Conservation (phyloP, 2,797 vertebrate genomes). For the Valencia hispanica region DNA sequence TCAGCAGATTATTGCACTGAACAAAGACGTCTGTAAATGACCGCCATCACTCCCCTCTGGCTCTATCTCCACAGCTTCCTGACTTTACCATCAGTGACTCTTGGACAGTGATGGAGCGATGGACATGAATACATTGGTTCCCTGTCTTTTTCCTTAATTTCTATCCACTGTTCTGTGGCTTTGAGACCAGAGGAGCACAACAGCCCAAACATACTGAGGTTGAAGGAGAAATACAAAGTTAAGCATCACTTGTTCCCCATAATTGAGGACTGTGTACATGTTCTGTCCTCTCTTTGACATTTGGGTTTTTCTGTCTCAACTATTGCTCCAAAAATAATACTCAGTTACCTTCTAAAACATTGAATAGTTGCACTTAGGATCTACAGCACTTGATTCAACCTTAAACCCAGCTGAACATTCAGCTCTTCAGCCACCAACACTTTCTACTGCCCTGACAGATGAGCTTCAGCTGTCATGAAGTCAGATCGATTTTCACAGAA, state of each 20-base stretch:
- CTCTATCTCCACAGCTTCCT: constrained; percentile 38
- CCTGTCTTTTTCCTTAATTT: constrained; percentile 34
- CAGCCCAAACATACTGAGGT: constrained; percentile 26
- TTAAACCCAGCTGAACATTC: not conserved
- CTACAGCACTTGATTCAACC: constrained; percentile 42
- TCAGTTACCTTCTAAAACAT: not conserved
- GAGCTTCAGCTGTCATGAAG: not conserved
- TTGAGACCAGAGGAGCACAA: not conserved
- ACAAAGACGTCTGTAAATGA: constrained; percentile 64
- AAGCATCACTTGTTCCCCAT: constrained; percentile 45
- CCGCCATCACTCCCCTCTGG: constrained; percentile 17
- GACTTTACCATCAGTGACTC: constrained; percentile 55
- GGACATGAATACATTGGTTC: constrained; percentile 28
- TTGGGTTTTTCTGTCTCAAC: constrained; percentile 9
- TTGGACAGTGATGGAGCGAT: constrained; percentile 20
- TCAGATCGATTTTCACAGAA: not conserved
- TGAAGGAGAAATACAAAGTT: constrained; percentile 14
- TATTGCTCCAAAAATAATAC: constrained; percentile 21
- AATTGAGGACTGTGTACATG: constrained; percentile 57
- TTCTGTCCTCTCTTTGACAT: constrained; percentile 28
- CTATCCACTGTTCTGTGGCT: not conserved
- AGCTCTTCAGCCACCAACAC: constrained; percentile 3
- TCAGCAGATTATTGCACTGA: constrained; percentile 68
- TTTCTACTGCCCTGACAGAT: not conserved
- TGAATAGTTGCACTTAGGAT: constrained; percentile 28